These are phyloP conservation scores for Apoda limacodes DNA, from an alignment of 2,888 invertebrate species.

Conservation along the genomic window DNA sequence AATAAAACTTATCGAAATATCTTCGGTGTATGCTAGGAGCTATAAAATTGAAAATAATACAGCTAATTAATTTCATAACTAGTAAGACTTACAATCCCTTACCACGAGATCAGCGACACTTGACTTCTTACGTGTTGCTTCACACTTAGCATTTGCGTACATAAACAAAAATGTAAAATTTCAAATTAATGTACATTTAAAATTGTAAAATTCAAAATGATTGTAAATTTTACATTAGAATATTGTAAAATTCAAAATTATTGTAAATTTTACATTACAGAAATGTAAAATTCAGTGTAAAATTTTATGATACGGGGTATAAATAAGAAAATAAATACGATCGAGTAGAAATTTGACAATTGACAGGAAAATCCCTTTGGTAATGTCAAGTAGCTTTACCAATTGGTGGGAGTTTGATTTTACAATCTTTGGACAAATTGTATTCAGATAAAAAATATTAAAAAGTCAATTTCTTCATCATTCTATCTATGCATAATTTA, in stretches of 20 bases:
- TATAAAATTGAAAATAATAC: conserved; percentile 70
- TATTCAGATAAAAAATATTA: conserved; percentile 40
- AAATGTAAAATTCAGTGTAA: too few relatives aligned
- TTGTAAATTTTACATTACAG: too few relatives aligned
- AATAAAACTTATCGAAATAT: conserved; percentile 70
- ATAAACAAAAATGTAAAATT: too few relatives aligned
- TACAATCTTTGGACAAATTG: conserved; percentile 63
- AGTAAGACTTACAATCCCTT: conserved; percentile 68
- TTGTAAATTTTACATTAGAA: too few relatives aligned
- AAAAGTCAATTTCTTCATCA: conserved; percentile 49
- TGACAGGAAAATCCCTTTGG: conserved; percentile 40
- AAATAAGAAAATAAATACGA: too few relatives aligned
- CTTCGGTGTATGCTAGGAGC: conserved; percentile 71
- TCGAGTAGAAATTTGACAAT: conserved; percentile 18
- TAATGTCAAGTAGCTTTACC: conserved; percentile 46
- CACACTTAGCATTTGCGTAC: too few relatives aligned
- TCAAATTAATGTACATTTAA: too few relatives aligned
- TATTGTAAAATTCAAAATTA: too few relatives aligned
- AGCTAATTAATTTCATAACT: conserved; percentile 70
- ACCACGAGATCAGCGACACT: conserved; percentile 68
- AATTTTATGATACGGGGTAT: too few relatives aligned
- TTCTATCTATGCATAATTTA: conserved; percentile 59
- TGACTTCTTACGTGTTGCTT: conserved; percentile 51
- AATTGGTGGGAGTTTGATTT: conserved; percentile 58
- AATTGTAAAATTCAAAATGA: too few relatives aligned